Conservation (phyloP, 2,797 vertebrate species). For the Chromobotia macracanthus region DNA sequence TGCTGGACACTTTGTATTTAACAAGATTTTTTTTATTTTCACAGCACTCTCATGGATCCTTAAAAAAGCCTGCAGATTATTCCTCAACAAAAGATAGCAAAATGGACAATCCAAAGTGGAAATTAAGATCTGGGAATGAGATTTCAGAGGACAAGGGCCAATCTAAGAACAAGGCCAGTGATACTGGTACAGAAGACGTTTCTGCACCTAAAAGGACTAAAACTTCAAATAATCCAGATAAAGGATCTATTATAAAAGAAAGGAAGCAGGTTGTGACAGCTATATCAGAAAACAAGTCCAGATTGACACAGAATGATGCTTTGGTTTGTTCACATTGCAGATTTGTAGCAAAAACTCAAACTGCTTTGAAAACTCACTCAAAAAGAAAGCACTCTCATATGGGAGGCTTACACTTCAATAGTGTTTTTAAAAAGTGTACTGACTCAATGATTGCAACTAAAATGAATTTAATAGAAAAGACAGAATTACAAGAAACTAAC, state of each 20-base stretch:
- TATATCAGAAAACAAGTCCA: background rate
- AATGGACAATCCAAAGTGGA: slow-evolving; percentile 67
- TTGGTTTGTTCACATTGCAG: slow-evolving; percentile 67
- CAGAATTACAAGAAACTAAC: slow-evolving; percentile 31
- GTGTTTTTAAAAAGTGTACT: slow-evolving; percentile 13
- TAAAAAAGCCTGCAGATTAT: background rate
- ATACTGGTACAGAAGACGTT: slow-evolving; percentile 55
- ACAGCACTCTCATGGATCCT: slow-evolving; percentile 9
- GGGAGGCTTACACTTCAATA: slow-evolving; percentile 18
- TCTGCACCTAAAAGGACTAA: slow-evolving; percentile 63
- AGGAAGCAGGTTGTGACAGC: background rate
- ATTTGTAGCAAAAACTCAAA: slow-evolving; percentile 74
- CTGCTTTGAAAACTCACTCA: slow-evolving; percentile 78
- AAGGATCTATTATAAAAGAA: background rate
- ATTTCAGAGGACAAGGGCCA: slow-evolving; percentile 52
- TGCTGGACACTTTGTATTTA: too few species aligned
- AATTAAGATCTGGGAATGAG: slow-evolving; percentile 61
- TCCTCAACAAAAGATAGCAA: background rate
- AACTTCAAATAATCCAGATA: slow-evolving; percentile 25
- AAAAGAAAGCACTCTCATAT: slow-evolving; percentile 72
- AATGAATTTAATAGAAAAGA: background rate
- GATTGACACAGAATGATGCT: slow-evolving; percentile 46
- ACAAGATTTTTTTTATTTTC: background rate
- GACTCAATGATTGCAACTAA: slow-evolving; percentile 17
- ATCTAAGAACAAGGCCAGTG: slow-evolving; percentile 59